phyloP scores from a whole-genome alignment of 1,140 invertebrate species.

The Pseudomyrmex concolor region DNA sequence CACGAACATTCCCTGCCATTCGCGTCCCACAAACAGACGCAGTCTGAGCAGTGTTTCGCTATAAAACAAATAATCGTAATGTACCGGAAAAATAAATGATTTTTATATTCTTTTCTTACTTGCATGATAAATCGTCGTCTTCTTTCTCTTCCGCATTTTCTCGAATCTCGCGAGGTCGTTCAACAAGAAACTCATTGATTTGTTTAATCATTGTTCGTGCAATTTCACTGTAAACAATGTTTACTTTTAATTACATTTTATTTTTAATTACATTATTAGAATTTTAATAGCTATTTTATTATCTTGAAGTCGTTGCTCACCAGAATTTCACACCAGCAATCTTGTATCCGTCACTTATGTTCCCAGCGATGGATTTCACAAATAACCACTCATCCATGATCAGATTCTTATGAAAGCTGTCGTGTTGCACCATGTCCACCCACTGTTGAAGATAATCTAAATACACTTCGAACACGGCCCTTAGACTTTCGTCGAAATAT shows the following conservation, averaged over 20 bases:
- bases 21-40: slow-evolving; percentile 89
- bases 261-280: background rate
- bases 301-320: slow-evolving; percentile 74
- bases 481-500: slow-evolving; percentile 92
- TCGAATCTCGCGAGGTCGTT: slow-evolving; percentile 77
- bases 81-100: background rate
- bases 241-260: background rate
- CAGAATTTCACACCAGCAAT: slow-evolving; percentile 89
- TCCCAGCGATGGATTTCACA: slow-evolving; percentile 88
- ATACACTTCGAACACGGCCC: slow-evolving; percentile 90
- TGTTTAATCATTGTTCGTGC: slow-evolving; percentile 78
- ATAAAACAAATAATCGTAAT: slow-evolving; percentile 8
- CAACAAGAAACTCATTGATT: slow-evolving; percentile 78
- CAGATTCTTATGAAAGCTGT: slow-evolving; percentile 90
- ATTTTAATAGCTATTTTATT: no score
- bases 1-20: slow-evolving; percentile 92
- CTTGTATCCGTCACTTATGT: slow-evolving; percentile 89
- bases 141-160: slow-evolving; percentile 69
- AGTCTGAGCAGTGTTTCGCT: slow-evolving; percentile 82
- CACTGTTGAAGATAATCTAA: slow-evolving; percentile 91
- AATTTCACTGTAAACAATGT: slow-evolving; percentile 76
- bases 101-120: slow-evolving; percentile 63
- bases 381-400: slow-evolving; percentile 94
- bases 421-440: slow-evolving; percentile 89
- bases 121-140: slow-evolving; percentile 68